These are phyloP conservation scores for Schizaphis graminum DNA, from an alignment of 2,888 invertebrate species.

Conservation along the genomic window DNA sequence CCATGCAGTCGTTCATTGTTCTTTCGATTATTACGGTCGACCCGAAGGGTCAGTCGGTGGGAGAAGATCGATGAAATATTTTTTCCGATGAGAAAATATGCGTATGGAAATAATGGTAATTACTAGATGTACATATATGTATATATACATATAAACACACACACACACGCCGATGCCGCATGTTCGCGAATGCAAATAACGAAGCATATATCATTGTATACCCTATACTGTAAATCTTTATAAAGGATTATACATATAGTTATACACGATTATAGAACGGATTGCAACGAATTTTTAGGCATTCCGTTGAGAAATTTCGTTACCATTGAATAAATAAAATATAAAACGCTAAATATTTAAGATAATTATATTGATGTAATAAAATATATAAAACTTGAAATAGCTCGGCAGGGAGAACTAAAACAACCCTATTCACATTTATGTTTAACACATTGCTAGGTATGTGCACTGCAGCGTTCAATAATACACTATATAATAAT, in stretches of 20 bases:
- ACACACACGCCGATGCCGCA: not conserved
- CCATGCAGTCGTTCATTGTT: slow-evolving; percentile 53
- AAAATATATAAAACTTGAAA: not conserved
- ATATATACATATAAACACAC: not conserved
- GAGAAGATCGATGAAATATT: slow-evolving; percentile 56
- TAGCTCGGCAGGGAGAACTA: not conserved
- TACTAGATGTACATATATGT: not conserved
- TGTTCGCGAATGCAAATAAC: not conserved
- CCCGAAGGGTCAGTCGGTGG: slow-evolving; percentile 57
- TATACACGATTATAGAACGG: not conserved
- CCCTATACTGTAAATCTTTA: not conserved
- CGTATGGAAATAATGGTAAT: slow-evolving; percentile 63
- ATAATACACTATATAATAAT: not conserved
- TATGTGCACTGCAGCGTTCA: not conserved
- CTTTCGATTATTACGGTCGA: slow-evolving; percentile 55
- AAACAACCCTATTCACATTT: not conserved
- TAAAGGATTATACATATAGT: not conserved
- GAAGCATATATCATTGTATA: not conserved
- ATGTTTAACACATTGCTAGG: not conserved
- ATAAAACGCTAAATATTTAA: not conserved
- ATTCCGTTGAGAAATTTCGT: not conserved
- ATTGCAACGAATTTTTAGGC: not conserved
- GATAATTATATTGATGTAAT: not conserved
- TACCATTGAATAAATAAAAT: not conserved
- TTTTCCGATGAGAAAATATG: slow-evolving; percentile 54